phyloP scores from a whole-genome alignment of 2,797 vertebrate genomes.

The Synaphobranchus kaupii region DNA sequence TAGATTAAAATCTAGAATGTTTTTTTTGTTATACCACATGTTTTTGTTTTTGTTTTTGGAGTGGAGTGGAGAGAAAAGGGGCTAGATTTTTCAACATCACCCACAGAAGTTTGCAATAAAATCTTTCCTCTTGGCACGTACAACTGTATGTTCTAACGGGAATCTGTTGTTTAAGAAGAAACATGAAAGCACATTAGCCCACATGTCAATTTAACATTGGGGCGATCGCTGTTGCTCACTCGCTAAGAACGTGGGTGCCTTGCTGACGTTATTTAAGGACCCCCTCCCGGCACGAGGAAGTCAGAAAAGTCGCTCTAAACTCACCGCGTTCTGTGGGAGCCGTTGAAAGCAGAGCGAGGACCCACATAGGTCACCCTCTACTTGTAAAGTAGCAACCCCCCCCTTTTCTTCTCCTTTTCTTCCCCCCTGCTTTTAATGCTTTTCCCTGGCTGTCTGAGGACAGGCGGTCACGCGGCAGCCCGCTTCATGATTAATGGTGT shows the following conservation, averaged over 20 bases:
- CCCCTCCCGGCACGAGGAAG: not conserved
- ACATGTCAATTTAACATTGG: not conserved
- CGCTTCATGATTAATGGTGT: conserved; percentile 99
- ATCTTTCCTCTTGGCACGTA: not conserved
- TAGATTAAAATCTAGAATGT: not conserved
- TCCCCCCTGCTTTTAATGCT: conserved; percentile 37
- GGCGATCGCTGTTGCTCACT: not conserved
- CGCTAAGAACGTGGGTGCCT: not conserved
- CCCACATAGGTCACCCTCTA: conserved; percentile 68
- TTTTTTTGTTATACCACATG: not conserved
- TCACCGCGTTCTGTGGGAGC: not conserved
- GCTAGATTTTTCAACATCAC: not conserved
- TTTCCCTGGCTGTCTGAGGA: conserved; percentile 78
- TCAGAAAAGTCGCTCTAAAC: not conserved
- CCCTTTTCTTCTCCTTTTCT: conserved; percentile 7
- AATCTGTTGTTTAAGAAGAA: not conserved
- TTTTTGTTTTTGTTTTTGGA: not conserved
- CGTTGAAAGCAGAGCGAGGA: conserved; percentile 38
- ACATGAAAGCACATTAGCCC: not conserved
- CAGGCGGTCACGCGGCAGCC: conserved; percentile 80
- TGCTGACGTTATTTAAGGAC: not conserved
- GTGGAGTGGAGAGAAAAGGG: not conserved
- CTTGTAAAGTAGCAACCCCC: conserved; percentile 53
- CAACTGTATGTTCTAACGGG: not conserved
- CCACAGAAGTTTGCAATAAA: not conserved